Evolutionary conservation across 1,140 invertebrate genomes (phyloP).

Genomic region (Bombus affinis): DNA sequence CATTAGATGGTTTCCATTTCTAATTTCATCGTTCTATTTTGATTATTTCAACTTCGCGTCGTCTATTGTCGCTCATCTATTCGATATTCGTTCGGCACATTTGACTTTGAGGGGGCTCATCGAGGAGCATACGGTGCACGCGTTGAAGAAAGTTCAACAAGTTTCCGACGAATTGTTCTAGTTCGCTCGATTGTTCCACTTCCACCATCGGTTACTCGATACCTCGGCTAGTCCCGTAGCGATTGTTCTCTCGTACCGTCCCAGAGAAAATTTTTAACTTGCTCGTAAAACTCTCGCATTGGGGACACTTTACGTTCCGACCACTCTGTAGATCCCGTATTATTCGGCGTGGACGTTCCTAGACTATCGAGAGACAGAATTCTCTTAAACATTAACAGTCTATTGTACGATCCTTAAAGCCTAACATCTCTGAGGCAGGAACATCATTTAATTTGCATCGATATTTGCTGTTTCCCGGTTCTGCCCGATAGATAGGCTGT

Average conservation of each 20-base stretch:
- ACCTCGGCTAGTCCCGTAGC: not conserved
- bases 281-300: not conserved
- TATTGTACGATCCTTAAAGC: constrained; percentile 37
- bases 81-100: constrained; percentile 13
- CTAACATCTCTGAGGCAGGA: constrained; percentile 23
- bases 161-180: constrained; percentile 61
- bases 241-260: not conserved
- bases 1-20: not conserved
- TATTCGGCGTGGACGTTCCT: not conserved
- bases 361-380: not conserved
- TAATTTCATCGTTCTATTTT: not conserved
- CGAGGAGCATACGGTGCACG: constrained; percentile 24
- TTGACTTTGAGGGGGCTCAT: constrained; percentile 44
- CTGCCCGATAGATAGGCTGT: constrained; percentile 38
- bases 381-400: constrained; percentile 40
- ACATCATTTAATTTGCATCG: constrained; percentile 56
- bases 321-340: not conserved
- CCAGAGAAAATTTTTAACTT: not conserved
- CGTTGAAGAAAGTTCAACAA: constrained; percentile 63
- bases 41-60: constrained; percentile 9
- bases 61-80: constrained; percentile 17
- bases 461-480: constrained; percentile 42
- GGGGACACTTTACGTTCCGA: not conserved
- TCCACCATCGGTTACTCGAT: constrained; percentile 35
- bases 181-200: constrained; percentile 41